phyloP scores from a whole-genome alignment of 2,113 vertebrate genomes.

The Ondatra zibethicus region DNA sequence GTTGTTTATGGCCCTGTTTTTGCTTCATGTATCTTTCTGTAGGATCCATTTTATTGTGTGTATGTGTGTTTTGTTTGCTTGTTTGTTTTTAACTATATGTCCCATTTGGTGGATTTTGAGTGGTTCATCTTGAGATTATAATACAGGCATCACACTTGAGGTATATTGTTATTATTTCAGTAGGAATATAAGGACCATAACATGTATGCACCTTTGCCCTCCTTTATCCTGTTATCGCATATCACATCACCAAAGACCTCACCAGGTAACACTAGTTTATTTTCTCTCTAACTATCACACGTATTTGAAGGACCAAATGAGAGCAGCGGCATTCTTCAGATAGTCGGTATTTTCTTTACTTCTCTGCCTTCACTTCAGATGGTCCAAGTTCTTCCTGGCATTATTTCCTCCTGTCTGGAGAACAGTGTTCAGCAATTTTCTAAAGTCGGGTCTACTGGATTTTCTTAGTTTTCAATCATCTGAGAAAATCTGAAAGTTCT shows the following conservation, averaged over 20 bases:
- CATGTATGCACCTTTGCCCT: not conserved
- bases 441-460: not conserved
- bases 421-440: not conserved
- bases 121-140: not conserved
- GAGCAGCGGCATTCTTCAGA: not conserved
- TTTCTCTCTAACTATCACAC: not conserved
- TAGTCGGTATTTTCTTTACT: not conserved
- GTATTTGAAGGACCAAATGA: not conserved
- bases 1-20: not conserved
- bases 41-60: not conserved
- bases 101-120: not conserved
- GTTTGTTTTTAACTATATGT: not conserved
- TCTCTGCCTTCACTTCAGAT: not conserved
- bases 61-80: not conserved
- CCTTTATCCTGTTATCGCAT: not conserved
- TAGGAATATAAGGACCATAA: not conserved
- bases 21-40: not conserved
- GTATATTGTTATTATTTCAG: not conserved
- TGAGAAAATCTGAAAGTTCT: not conserved
- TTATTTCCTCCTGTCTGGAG: not conserved
- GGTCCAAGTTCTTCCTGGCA: not conserved
- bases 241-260: not conserved
- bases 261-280: not conserved
- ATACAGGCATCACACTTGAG: not conserved
- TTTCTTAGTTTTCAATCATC: constrained; percentile 3